phyloP scores from a whole-genome alignment of 2,113 vertebrate species.

The Parotia lawesii region DNA sequence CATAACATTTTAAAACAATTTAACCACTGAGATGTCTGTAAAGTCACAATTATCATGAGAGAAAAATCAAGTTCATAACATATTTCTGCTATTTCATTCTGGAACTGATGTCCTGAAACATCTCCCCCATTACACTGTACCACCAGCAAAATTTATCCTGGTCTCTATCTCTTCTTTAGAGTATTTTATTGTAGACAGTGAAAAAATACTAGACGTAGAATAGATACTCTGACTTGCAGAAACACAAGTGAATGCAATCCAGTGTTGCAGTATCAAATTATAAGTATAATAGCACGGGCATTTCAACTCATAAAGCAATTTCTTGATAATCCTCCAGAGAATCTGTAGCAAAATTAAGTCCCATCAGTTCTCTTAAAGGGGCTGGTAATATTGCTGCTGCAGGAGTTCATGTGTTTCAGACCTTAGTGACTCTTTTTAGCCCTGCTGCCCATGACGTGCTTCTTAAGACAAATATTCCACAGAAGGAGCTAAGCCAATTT shows the following conservation, averaged over 20 bases:
- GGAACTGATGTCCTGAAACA: background rate
- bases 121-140: background rate
- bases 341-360: background rate
- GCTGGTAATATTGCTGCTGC: background rate
- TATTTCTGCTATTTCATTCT: background rate
- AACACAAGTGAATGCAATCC: background rate
- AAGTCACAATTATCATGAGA: background rate
- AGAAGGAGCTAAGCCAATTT: constrained; percentile 16
- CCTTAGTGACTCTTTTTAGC: background rate
- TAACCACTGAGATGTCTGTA: background rate
- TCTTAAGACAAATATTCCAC: constrained; percentile 14
- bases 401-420: background rate
- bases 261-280: background rate
- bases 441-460: background rate
- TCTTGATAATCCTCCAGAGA: constrained; percentile 11
- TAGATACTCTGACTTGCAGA: background rate
- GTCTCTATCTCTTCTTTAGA: background rate
- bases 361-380: background rate
- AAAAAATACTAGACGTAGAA: background rate
- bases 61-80: background rate
- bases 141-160: background rate
- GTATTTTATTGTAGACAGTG: background rate
- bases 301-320: constrained; percentile 32
- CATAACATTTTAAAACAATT: background rate
- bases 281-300: background rate